A percentile compares a stretch with the other conserved stretches of the same genome.
These are phyloP conservation scores for Dusona sp. DNA, from an alignment of 2,888 invertebrate species.

Conservation along the genomic window DNA sequence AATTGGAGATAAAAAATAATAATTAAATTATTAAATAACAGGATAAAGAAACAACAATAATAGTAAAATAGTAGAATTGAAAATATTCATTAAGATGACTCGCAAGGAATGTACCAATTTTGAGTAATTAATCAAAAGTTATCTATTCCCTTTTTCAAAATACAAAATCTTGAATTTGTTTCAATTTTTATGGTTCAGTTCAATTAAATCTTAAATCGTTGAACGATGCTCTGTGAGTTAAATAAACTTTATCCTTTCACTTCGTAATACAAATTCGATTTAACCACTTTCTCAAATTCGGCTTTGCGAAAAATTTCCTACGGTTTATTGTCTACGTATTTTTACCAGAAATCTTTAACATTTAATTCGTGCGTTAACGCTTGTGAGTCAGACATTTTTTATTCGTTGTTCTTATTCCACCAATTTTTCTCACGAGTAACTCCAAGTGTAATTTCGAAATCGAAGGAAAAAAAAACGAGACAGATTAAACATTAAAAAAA, in stretches of 20 bases:
- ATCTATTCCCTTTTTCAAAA: slow-evolving; percentile 10
- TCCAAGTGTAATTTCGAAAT: neutral
- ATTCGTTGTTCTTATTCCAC: neutral
- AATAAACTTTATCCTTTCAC: slow-evolving; percentile 13
- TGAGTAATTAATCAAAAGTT: neutral
- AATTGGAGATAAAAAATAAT: neutral
- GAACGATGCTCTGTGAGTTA: neutral
- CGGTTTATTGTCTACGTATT: neutral
- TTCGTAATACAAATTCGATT: neutral
- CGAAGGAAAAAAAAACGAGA: neutral
- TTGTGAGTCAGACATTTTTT: neutral
- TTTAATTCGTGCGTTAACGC: neutral
- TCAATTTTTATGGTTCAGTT: slow-evolving; percentile 8
- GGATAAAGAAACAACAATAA: neutral
- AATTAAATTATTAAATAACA: neutral
- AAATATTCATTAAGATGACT: neutral
- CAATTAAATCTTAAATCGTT: neutral
- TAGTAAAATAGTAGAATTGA: neutral
- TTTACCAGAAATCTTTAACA: neutral
- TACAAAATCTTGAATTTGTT: neutral
- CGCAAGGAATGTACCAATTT: neutral
- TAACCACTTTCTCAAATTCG: slow-evolving; percentile 18
- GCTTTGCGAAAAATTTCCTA: neutral
- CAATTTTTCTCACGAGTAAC: neutral
- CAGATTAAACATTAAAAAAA: neutral